Percentiles rank a stretch among this genome's conserved stretches.
phyloP scores from a whole-genome alignment of 2,888 invertebrate species.

The Agrotis puta region DNA sequence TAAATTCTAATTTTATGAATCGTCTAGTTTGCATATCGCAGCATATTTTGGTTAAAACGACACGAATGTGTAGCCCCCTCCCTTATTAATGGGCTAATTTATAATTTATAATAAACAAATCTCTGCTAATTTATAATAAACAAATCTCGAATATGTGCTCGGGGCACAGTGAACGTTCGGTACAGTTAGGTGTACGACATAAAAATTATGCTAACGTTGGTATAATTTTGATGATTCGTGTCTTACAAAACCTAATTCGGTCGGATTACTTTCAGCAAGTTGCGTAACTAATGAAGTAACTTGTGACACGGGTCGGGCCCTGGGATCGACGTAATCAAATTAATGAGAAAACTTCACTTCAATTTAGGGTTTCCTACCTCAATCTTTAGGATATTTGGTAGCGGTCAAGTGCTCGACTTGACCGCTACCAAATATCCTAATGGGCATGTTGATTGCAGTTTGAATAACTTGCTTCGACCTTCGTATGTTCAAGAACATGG shows the following conservation, averaged over 20 bases:
- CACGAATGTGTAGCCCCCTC: slow-evolving; percentile 47
- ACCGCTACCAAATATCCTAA: slow-evolving; percentile 73
- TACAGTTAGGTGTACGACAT: slow-evolving; percentile 27
- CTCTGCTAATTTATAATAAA: slow-evolving; percentile 57
- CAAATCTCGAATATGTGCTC: slow-evolving; percentile 32
- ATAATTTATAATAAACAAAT: slow-evolving; percentile 60
- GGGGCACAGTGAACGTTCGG: slow-evolving; percentile 15
- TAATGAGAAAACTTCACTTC: slow-evolving; percentile 91
- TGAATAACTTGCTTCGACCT: slow-evolving; percentile 42
- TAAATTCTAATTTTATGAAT: slow-evolving; percentile 89
- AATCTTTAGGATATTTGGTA: slow-evolving; percentile 88
- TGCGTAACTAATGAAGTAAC: slow-evolving; percentile 91
- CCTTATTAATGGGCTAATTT: slow-evolving; percentile 60
- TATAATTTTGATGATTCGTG: slow-evolving; percentile 85
- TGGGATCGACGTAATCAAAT: slow-evolving; percentile 91
- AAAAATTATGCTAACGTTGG: slow-evolving; percentile 59
- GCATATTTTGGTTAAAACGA: slow-evolving; percentile 73
- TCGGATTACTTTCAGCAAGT: slow-evolving; percentile 88
- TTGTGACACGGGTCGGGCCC: slow-evolving; percentile 90
- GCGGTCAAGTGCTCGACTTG: slow-evolving; percentile 82
- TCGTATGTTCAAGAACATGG: slow-evolving; percentile 20
- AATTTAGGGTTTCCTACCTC: slow-evolving; percentile 89
- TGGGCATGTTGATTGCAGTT: slow-evolving; percentile 75
- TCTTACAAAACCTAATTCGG: slow-evolving; percentile 88
- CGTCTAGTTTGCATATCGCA: slow-evolving; percentile 85